Base-by-base conservation (phyloP, 2,888 invertebrate species). In the Octonoba sinensis region DNA sequence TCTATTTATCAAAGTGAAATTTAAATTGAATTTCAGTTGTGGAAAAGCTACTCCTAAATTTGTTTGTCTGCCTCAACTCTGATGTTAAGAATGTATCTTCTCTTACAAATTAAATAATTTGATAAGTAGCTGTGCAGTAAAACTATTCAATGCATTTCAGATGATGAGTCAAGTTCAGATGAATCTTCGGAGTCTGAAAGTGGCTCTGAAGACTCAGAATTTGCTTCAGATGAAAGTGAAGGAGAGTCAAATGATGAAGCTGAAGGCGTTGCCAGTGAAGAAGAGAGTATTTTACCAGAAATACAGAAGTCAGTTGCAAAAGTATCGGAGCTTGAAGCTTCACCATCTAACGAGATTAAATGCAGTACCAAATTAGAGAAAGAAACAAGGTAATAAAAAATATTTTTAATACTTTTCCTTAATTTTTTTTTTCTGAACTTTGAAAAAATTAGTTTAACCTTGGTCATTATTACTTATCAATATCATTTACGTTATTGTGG, bases 131-230 rank as follows among this genome's bases (percentile, higher is more conserved):
- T n/a, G n/a, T 27, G 6, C 27, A 27, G 6, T 27, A 27, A 27
- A 27, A 27, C 6, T 27, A 27, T 27, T 27, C 6, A 27, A 27
- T 27, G 27, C 27, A 27, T 71, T 66, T 51, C 54, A 77, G 83
- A 83, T 18, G 78, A 71, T 20, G 83, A 79, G 51, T 83, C 83
- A n/a, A 85, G 83, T 57, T 84, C 84, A 13, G 83, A 84, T 24
- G 85, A 85, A 22, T 82, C 79, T 16, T 84, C 85, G n/a, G 85
- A 84, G 20, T 84, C 84, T 57, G 86, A 83, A 44, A 85, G 85
- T 71, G 85, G 47, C 20, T 84, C 84, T 16, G 84, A 67, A 11
- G 84, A 76, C 56, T 85, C 84, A 54, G 85, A 86, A 51, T 85
- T 81, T 36, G 86, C 84, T 70, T 82, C 84, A 13, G 85, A 85